Base-by-base conservation (phyloP, 2,888 invertebrate genomes). In the Lordiphosa fenestrarum region DNA sequence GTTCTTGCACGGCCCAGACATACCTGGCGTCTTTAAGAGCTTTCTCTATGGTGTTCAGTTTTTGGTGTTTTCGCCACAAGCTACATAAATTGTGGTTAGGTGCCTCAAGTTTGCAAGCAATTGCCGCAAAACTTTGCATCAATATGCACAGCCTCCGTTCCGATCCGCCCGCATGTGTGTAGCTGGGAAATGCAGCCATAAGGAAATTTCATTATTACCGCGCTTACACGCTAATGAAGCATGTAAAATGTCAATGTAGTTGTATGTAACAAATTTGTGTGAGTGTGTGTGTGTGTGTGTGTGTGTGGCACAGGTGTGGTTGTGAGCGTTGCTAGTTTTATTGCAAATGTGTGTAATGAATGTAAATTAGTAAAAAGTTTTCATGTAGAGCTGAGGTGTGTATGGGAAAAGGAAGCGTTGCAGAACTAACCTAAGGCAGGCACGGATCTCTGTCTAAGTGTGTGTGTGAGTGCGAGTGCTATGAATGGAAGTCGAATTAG, bases 171-270 rank as follows among this genome's bases (percentile, higher is more conserved):
- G 52, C 44, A 60, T 39, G 50, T 39, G 50, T 52, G 63, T 60
- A 65, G 76, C 61, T 77, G 63, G 51, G 65, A 65, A 76, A 76
- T 69, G 83, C 86, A 83, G 76, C 68, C 74, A 75, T 81, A 85
- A 72, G 80, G 71, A 85, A 86, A 85, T 86, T 84, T 84, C 74
- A 81, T 85, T 86, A 85, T 86, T 76, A 73, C 77, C 80, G 71
- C 78, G 82, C 72, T 80, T 85, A 86, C 69, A 75, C 74, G 80
- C 85, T 86, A 86, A 86, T 86, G 87, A 86, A 86, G 86, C 85
- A 77, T 80, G 73, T 86, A 82, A 82, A 80, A 78, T 80, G 80
- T 80, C 84, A 80, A 80, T 84, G 82, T 82, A 69, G 69, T 67
- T 60, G 66, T 62, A 52, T 71, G 59, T 58, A 44, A 47, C 57